These are phyloP conservation scores for Coecobrya sp. DNA, from an alignment of 2,888 invertebrate species.

Conservation along the genomic window DNA sequence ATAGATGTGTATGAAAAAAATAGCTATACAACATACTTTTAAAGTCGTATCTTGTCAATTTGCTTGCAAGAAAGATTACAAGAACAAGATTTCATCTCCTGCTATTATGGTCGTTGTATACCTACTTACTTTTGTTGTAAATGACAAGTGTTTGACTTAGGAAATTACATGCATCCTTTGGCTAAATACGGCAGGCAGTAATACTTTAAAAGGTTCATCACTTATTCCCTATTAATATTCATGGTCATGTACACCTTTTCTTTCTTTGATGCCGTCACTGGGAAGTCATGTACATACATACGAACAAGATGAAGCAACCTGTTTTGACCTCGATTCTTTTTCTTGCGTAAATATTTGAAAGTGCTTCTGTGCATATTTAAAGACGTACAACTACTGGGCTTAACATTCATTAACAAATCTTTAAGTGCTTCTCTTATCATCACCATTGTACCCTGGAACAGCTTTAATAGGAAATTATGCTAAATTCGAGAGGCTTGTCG, in stretches of 20 bases:
- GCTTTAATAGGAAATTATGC: slow-evolving; percentile 52
- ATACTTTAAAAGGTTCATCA: slow-evolving; percentile 61
- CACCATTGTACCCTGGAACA: neutral
- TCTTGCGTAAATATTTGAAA: slow-evolving; percentile 26
- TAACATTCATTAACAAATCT: slow-evolving; percentile 47
- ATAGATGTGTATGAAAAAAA: neutral
- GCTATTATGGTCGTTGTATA: too few relatives aligned
- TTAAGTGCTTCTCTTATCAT: slow-evolving; percentile 45
- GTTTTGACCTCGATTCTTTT: slow-evolving; percentile 53
- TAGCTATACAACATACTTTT: neutral
- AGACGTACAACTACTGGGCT: neutral
- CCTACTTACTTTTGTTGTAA: neutral
- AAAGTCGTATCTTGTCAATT: neutral
- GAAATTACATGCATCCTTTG: slow-evolving; percentile 24
- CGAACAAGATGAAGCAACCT: slow-evolving; percentile 21
- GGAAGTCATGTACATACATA: neutral
- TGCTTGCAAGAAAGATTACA: neutral
- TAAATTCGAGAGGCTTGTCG: slow-evolving; percentile 34
- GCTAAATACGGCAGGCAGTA: slow-evolving; percentile 47
- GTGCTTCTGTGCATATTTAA: slow-evolving; percentile 5
- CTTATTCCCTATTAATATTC: slow-evolving; percentile 62
- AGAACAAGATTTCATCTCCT: neutral
- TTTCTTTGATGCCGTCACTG: slow-evolving; percentile 41
- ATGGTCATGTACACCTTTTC: slow-evolving; percentile 52
- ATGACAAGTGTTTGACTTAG: slow-evolving; percentile 61